phyloP scores from a whole-genome alignment of 1,140 invertebrate genomes.

The Diachasma alloeum region DNA sequence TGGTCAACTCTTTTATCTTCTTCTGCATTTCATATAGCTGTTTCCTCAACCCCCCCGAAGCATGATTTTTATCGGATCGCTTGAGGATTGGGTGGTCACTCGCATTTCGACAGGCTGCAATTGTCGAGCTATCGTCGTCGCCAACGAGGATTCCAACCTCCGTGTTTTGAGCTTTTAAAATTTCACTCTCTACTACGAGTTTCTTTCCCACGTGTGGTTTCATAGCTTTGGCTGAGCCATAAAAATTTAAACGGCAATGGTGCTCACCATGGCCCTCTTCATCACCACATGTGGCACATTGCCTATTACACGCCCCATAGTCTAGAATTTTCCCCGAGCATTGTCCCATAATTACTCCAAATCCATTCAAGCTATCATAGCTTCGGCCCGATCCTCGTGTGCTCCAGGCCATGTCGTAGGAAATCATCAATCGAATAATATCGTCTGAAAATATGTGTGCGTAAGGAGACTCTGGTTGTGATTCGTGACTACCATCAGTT shows the following conservation, averaged over 20 bases:
- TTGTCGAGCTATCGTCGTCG: conserved; percentile 3
- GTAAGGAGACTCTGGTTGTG: neutral
- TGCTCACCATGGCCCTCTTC: neutral
- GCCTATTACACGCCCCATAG: neutral
- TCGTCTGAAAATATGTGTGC: no score
- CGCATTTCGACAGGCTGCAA: neutral
- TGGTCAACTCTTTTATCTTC: no score
- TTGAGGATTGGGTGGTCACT: neutral
- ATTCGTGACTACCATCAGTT: no score
- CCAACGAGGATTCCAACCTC: conserved; percentile 10
- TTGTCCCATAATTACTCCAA: neutral
- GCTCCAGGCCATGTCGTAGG: conserved; percentile 22
- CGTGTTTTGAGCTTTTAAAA: neutral
- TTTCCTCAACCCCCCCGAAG: no score
- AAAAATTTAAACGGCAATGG: neutral
- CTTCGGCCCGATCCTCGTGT: neutral
- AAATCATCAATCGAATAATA: neutral
- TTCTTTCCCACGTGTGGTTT: neutral
- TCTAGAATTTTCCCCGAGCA: neutral
- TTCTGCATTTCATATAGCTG: no score
- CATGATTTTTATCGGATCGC: no score
- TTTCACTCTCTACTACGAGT: neutral
- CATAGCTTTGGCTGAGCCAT: conserved; percentile 4
- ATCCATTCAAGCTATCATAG: conserved; percentile 19
- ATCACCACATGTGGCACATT: neutral